These are phyloP conservation scores for Enteromius thamalakanensis DNA, from an alignment of 2,797 vertebrate genomes.

Conservation along the genomic window DNA sequence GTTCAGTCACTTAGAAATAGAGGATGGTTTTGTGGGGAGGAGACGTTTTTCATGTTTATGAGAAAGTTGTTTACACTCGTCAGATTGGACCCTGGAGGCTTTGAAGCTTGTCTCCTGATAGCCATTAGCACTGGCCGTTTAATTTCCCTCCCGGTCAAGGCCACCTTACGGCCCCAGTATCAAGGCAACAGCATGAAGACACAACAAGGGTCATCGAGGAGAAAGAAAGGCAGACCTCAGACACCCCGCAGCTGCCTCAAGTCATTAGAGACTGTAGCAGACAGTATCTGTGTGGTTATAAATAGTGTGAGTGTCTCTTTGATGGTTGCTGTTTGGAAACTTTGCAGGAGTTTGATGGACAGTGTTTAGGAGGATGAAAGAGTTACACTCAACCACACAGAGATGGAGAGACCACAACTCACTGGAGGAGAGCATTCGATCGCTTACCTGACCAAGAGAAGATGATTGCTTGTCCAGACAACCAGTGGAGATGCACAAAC, in stretches of 20 bases:
- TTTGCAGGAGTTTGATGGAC: slow-evolving; percentile 16
- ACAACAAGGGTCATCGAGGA: slow-evolving; percentile 29
- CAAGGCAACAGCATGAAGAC: slow-evolving; percentile 57
- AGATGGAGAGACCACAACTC: not conserved
- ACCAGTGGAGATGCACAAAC: slow-evolving; percentile 6
- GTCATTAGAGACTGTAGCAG: slow-evolving; percentile 36
- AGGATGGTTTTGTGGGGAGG: not conserved
- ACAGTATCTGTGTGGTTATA: not conserved
- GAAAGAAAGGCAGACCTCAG: slow-evolving; percentile 32
- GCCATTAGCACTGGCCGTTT: slow-evolving; percentile 49
- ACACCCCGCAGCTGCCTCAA: slow-evolving; percentile 26
- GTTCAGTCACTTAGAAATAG: not conserved
- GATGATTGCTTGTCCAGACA: not conserved
- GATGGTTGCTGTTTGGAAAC: slow-evolving; percentile 9
- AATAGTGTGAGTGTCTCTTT: slow-evolving; percentile 6
- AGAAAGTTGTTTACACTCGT: slow-evolving; percentile 54
- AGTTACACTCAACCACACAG: not conserved
- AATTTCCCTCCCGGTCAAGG: slow-evolving; percentile 31
- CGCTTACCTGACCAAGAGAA: slow-evolving; percentile 13
- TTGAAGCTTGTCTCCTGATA: slow-evolving; percentile 22
- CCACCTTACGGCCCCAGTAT: slow-evolving; percentile 44
- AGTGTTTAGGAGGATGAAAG: slow-evolving; percentile 18
- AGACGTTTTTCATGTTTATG: slow-evolving; percentile 13
- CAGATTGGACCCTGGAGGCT: slow-evolving; percentile 32
- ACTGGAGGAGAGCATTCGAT: not conserved